Conservation (phyloP, 2,888 invertebrate genomes). For the Aquatica leii region DNA sequence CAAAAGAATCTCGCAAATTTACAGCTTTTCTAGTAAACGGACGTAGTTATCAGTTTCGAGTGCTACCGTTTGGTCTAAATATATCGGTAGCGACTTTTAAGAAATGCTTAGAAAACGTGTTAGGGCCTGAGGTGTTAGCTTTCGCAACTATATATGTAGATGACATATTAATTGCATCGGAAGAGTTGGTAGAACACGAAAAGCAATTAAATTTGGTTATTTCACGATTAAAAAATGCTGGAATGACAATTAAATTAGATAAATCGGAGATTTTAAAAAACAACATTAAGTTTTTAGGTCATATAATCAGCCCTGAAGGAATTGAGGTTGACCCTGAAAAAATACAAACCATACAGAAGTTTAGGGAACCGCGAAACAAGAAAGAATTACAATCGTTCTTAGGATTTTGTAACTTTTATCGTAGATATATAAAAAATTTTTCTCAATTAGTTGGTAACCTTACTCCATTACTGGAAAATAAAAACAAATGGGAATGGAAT, state of each 20-base stretch:
- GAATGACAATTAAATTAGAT: constrained; percentile 37
- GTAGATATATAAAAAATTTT: constrained; percentile 22
- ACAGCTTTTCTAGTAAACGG: constrained; percentile 42
- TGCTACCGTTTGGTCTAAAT: too few relatives aligned
- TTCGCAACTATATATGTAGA: constrained; percentile 34
- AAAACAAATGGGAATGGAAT: constrained; percentile 12
- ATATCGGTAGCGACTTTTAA: constrained; percentile 32
- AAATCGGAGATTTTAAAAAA: constrained; percentile 41
- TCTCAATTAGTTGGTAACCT: background rate
- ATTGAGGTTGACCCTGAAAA: constrained; percentile 40
- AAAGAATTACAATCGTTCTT: too few relatives aligned
- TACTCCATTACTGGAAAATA: background rate
- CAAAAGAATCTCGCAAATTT: constrained; percentile 36
- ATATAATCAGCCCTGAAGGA: constrained; percentile 26
- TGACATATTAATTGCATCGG: constrained; percentile 36
- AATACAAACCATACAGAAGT: constrained; percentile 36
- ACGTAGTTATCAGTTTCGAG: constrained; percentile 35
- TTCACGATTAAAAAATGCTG: constrained; percentile 18
- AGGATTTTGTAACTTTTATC: constrained; percentile 38
- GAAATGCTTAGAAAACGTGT: constrained; percentile 33
- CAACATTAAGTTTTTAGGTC: constrained; percentile 42
- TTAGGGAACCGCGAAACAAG: too few relatives aligned
- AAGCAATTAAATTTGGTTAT: constrained; percentile 34
- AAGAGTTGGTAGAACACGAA: too few relatives aligned
- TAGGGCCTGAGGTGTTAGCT: constrained; percentile 31